Base-by-base conservation (phyloP, 2,888 invertebrate genomes). In the Eupithecia pulchellata region DNA sequence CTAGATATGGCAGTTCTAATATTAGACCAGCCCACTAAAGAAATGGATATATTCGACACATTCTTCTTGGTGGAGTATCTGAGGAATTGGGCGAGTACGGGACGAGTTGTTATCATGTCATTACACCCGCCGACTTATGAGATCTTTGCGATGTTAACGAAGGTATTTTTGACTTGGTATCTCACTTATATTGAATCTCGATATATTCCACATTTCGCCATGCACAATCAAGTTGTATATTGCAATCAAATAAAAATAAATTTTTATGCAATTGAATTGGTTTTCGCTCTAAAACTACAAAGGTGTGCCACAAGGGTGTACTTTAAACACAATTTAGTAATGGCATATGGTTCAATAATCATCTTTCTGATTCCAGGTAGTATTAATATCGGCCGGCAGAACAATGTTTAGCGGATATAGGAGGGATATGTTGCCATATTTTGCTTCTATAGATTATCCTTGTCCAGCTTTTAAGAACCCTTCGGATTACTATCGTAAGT, bases 391-490 rank as follows among this genome's bases (percentile, higher is more conserved):
- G 17, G 98, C 98, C 17, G 98, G 99, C 47, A 95, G 98, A 78
- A 96, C 98, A 14, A 97, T 99, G 96, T 99, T 97, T 89, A 98
- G 97, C 82, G 99, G 99, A 47, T 96, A 97, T 81, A 95, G 98
- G 82, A 95, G 97, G 81, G 98, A 98, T 88, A 97, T 99, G 97
- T 96, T 98, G 87, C 97, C 98, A 84, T 99, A 99, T 93, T 99
- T 99, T 93, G 97, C 97, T 67, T 96, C 96, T 65, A 93, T 96
- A 77, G 98, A 99, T 84, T 99, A 98, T 92, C 98, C 99, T 2
- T 99, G 99, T 89, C 99, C 99, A 17, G 97, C 98, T 0, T 99
- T 97, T 89, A 99, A 99, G 91, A 99, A 99, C 87, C 99, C 99
- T 64, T 98, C 98, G 0, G 99, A 99, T 93, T 99, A 99, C 88